Percentiles rank a stretch among this genome's conserved stretches.
Evolutionary conservation across 2,797 vertebrate genomes (phyloP).

Genomic region (Adelosebastes latens): DNA sequence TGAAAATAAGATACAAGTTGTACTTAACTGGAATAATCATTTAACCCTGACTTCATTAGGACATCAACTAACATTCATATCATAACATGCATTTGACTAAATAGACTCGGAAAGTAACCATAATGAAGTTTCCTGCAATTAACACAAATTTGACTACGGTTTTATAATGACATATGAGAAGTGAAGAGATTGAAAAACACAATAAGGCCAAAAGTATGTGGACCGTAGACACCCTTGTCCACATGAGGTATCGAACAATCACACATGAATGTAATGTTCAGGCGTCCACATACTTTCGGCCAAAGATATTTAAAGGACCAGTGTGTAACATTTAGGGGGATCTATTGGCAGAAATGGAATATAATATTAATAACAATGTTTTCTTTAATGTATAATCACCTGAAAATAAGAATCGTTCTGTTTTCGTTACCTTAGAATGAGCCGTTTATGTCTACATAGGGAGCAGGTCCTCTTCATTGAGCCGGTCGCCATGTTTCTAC

Average conservation of each 20-base stretch:
- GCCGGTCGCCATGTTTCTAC: too few species aligned
- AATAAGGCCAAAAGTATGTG: not conserved
- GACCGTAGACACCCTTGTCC: not conserved
- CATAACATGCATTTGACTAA: not conserved
- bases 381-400: too few species aligned
- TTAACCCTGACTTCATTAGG: not conserved
- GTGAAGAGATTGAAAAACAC: too few species aligned
- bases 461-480: rapidly evolving
- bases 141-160: not conserved
- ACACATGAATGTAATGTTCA: not conserved
- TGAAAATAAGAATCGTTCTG: too few species aligned
- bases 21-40: not conserved
- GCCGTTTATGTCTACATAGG: too few species aligned
- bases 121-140: not conserved
- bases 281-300: slow-evolving; percentile 21
- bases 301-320: not conserved
- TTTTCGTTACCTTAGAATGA: too few species aligned
- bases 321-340: too few species aligned
- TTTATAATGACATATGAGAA: not conserved
- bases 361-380: too few species aligned
- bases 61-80: not conserved
- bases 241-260: too few species aligned
- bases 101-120: not conserved
- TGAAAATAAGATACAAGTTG: not conserved
- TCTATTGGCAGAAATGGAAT: too few species aligned